phyloP scores from a whole-genome alignment of 37 sponge, comb jelly and placozoan species.

The Crambe crambe region DNA sequence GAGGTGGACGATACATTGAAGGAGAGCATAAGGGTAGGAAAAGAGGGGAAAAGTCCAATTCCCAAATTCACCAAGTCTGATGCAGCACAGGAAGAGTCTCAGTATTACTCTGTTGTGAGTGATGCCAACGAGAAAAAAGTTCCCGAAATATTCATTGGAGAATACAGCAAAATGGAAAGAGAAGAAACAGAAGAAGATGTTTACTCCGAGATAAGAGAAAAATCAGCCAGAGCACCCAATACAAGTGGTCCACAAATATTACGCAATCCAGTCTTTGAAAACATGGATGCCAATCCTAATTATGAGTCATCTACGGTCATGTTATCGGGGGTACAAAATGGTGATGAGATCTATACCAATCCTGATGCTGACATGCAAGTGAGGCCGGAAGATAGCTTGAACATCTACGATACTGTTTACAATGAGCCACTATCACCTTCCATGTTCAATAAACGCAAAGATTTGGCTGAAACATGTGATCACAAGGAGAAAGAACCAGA shows the following conservation, averaged over 20 bases:
- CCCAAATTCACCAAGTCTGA: neutral
- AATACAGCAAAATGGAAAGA: neutral
- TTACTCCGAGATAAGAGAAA: too few species aligned
- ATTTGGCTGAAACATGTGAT: neutral
- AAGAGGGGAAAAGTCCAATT: neutral
- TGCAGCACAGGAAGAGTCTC: neutral
- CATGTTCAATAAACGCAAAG: neutral
- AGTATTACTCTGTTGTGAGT: neutral
- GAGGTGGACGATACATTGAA: neutral
- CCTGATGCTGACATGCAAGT: neutral
- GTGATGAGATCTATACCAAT: neutral
- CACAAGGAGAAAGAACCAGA: neutral
- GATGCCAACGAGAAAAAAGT: neutral
- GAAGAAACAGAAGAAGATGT: too few species aligned
- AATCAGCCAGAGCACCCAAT: too few species aligned
- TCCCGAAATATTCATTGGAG: neutral
- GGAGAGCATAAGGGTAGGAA: neutral
- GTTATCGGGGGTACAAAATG: neutral
- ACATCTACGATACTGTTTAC: constrained; percentile 11
- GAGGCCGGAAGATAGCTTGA: neutral
- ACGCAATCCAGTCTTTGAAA: neutral
- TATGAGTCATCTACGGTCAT: neutral
- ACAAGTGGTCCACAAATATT: too few species aligned
- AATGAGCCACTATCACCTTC: constrained; percentile 29
- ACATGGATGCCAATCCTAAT: neutral